Evolutionary conservation across 1,140 invertebrate species (phyloP), one percentile per base, ranked within the genome.

Genomic region (Drosophila sp.): DNA sequence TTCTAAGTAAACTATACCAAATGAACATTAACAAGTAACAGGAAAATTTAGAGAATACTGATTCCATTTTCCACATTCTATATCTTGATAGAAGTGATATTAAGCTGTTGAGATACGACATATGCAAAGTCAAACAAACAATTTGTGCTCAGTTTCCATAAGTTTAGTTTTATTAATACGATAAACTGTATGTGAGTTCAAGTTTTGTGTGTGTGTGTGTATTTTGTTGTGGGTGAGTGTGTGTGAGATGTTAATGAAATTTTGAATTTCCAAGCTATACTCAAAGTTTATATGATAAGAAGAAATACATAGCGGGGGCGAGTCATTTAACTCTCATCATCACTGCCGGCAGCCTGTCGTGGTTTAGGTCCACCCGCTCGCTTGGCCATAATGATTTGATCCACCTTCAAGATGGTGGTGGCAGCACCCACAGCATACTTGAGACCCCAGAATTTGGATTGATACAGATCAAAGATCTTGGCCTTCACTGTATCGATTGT

Each of bases 381-480:
- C 93, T 99, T 99, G 1, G 98, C 98, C 98, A 99, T 99, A 67
- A 99, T 99, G 70, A 99, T 99, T 93, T 99, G 96, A 93, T 99
- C 98, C n/a, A 99, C 97, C 92, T 97, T 96, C 3, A 99, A 94
- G 81, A 99, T 96, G 0, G 98, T 99, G 61, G 95, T 95, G 1
- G 98, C 98, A 10, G 98, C 98, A 76, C 96, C 95, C 0, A 97
- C 96, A 1, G 99, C 98, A 93, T 99, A 99, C 90, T 99, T 98
- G 25, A 99, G 92, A 3, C 95, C 98, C 97, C 98, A 99, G 73
- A 95, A 94, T 93, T 99, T 99, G 1, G 96, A 95, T 32, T 97
- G 87, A 91, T 95, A 99, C 1, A 98, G 93, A 94, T 99, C 98
- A 55, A 96, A 93, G 68, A 99, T 95, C 70, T 95, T 95, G 8